Evolutionary conservation across 2,113 vertebrate species (phyloP), one percentile per base, ranked within the genome.

Genomic region (Paraplagusia blochii): DNA sequence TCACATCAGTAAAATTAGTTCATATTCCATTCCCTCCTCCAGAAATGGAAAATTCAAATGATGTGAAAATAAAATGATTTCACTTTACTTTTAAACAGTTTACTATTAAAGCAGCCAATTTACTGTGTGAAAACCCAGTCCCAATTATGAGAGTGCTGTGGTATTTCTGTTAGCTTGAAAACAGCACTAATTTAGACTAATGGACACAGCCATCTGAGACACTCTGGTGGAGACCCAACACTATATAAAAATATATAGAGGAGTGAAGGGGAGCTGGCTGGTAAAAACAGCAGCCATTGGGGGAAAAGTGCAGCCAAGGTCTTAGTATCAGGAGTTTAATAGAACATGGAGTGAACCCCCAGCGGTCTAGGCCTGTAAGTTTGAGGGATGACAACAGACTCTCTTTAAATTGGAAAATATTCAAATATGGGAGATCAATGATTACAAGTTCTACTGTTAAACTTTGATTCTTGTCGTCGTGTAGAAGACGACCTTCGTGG

Each of bases 121-220:
- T 5, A 12, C 38, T 40, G 38, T 40, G 38, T 5, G 38, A 1
- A 13, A 39, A 39, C 36, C 22, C 22, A 29, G 22, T 6, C 22
- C 22, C 6, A 29, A 29, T 29, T 29, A 29, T 29, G 22, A 29
- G 22, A 29, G 22, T 29, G 22, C 22, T 6, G 22, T 29, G 22
- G 22, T 29, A 29, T 29, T 43, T 14, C 3, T 58, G 42, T 53
- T 53, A 15, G 16, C 46, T 47, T 11, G 44, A 52, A 72, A 82
- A 75, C 44, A 44, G 47, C 66, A 66, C 61, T 78, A 71, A 85
- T 76, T 72, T 81, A 74, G 68, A 77, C 77, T 73, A 82, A 84
- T 76, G 59, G 54, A 81, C 57, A 61, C 46, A 63, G 77, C 56
- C 47, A 43, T 4, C n/a, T 1, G 13, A 44, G 43, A 44, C 15